Percentiles rank a stretch among this genome's conserved stretches.
phyloP scores from a whole-genome alignment of 1,140 invertebrate species.

The Dendrolimus punctatus region DNA sequence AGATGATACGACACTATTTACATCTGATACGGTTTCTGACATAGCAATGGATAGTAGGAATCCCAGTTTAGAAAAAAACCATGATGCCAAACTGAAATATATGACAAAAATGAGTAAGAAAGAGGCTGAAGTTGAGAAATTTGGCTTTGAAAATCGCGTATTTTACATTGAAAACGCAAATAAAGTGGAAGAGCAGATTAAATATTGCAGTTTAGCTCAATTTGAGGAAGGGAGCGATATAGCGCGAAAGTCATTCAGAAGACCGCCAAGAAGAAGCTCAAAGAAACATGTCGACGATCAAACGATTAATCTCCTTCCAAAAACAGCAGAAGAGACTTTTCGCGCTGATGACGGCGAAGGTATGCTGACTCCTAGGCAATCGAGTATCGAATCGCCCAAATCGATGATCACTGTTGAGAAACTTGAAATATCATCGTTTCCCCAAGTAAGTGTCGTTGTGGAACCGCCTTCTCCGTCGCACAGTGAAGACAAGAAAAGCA shows the following conservation, averaged over 20 bases:
- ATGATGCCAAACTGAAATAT: constrained; percentile 64
- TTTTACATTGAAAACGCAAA: constrained; percentile 75
- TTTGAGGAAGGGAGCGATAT: constrained; percentile 88
- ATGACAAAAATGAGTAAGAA: constrained; percentile 65
- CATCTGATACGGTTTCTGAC: constrained; percentile 73
- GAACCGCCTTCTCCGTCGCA: constrained; percentile 78
- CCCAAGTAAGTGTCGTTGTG: constrained; percentile 79
- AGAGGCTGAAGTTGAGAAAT: constrained; percentile 73
- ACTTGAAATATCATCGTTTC: constrained; percentile 43
- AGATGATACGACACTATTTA: constrained; percentile 77
- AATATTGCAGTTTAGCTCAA: constrained; percentile 82
- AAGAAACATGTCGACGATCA: constrained; percentile 51
- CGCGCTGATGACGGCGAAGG: constrained; percentile 18
- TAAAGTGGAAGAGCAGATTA: constrained; percentile 73
- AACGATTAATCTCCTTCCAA: constrained; percentile 38
- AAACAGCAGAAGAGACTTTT: constrained; percentile 38
- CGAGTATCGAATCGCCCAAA: neutral
- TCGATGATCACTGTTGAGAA: constrained; percentile 3
- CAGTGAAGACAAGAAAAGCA: constrained; percentile 66
- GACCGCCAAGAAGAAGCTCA: constrained; percentile 58
- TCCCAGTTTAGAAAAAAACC: constrained; percentile 60
- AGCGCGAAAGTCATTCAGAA: constrained; percentile 81
- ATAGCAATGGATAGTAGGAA: constrained; percentile 66
- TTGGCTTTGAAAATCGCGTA: constrained; percentile 79
- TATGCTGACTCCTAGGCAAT: constrained; percentile 13